A percentile compares a stretch with the other conserved stretches of the same genome.
These are phyloP conservation scores for Microchrysa polita DNA, from an alignment of 2,888 invertebrate species.

Conservation along the genomic window DNA sequence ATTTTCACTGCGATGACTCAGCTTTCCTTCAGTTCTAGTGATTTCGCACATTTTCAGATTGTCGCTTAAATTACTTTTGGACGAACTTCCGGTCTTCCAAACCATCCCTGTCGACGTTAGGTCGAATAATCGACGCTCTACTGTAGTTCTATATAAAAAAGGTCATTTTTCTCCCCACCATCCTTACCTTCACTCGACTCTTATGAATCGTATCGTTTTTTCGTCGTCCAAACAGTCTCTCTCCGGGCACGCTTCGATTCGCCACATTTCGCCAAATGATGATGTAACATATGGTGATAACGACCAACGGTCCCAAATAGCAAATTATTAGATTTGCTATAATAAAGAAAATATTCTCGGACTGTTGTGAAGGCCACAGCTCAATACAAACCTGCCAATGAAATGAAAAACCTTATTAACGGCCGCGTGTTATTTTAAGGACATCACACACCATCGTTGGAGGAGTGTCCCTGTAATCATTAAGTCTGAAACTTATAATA, in stretches of 20 bases:
- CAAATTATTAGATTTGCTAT: conserved; percentile 67
- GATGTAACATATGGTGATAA: conserved; percentile 67
- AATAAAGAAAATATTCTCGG: conserved; percentile 66
- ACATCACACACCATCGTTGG: no score
- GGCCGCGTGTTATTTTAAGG: no score
- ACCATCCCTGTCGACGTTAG: no score
- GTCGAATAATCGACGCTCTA: no score
- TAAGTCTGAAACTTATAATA: background rate
- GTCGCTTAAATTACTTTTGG: no score
- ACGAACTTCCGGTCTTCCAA: no score
- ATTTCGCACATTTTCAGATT: no score
- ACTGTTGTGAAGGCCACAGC: conserved; percentile 64
- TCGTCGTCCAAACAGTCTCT: conserved; percentile 53
- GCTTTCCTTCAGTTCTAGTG: no score
- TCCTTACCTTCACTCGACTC: conserved; percentile 54
- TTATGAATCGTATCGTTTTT: conserved; percentile 53
- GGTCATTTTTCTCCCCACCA: no score
- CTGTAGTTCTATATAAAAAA: no score
- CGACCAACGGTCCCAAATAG: conserved; percentile 66
- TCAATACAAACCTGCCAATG: conserved; percentile 61
- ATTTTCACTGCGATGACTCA: no score
- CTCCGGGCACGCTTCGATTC: conserved; percentile 64
- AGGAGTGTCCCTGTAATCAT: background rate
- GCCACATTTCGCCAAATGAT: conserved; percentile 67
- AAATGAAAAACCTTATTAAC: background rate